phyloP scores from a whole-genome alignment of 2,888 invertebrate genomes.

The Scaeva pyrastri region DNA sequence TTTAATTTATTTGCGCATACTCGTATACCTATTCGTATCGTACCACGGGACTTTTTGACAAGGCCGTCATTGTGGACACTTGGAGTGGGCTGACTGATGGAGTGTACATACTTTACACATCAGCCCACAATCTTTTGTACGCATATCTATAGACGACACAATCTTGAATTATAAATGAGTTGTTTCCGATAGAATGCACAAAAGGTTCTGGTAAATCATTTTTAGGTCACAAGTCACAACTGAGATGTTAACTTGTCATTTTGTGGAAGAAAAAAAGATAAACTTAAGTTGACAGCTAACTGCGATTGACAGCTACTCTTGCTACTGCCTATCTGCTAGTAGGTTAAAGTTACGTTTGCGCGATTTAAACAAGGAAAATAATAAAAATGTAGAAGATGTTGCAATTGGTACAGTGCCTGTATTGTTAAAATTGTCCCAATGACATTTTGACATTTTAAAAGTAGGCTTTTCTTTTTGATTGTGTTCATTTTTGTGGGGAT shows the following conservation, averaged over 20 bases:
- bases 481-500: conserved; percentile 30
- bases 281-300: conserved; percentile 37
- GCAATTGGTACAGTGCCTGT: conserved; percentile 25
- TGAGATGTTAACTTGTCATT: conserved; percentile 56
- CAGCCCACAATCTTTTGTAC: conserved; percentile 17
- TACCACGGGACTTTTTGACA: background rate
- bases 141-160: background rate
- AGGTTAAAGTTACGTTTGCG: conserved; percentile 48
- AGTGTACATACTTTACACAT: background rate
- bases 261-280: conserved; percentile 10
- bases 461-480: conserved; percentile 35
- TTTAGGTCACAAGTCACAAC: conserved; percentile 56
- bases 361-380: conserved; percentile 39
- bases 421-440: conserved; percentile 31
- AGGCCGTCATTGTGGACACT: conserved; percentile 20
- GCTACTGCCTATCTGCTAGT: conserved; percentile 13
- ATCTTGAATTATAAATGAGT: conserved; percentile 39
- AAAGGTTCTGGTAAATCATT: conserved; percentile 58
- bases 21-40: too few relatives aligned
- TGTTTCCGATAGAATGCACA: conserved; percentile 54
- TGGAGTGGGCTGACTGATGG: conserved; percentile 5
- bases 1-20: conserved; percentile 42
- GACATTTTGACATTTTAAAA: conserved; percentile 45
- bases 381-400: conserved; percentile 36
- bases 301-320: conserved; percentile 52